Conservation (phyloP, 2,113 vertebrate genomes). For the Nibea albiflora region DNA sequence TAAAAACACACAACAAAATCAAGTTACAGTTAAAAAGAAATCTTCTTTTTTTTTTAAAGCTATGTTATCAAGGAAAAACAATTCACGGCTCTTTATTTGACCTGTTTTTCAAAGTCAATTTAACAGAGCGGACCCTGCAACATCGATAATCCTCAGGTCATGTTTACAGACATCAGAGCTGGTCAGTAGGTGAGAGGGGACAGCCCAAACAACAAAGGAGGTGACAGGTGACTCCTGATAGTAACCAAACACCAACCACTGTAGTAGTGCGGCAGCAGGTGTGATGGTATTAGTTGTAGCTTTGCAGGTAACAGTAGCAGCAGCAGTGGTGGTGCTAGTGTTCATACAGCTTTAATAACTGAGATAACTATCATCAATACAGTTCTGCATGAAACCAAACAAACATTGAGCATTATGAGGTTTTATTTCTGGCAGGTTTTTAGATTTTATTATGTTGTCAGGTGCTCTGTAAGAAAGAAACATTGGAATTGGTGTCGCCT, state of each 20-base stretch:
- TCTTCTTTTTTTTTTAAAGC: background rate
- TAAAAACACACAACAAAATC: background rate
- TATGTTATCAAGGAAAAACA: background rate
- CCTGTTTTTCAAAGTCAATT: background rate
- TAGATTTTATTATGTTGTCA: background rate
- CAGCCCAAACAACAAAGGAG: slow-evolving; percentile 4
- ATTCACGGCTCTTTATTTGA: background rate
- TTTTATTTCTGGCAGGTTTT: background rate
- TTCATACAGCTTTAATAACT: background rate
- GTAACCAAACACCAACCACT: slow-evolving; percentile 1
- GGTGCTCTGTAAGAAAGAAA: background rate
- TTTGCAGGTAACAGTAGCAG: slow-evolving; percentile 2
- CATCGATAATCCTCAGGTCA: slow-evolving; percentile 1
- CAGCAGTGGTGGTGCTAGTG: background rate
- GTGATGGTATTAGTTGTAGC: background rate
- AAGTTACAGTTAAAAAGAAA: background rate
- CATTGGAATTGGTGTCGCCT: too few species aligned
- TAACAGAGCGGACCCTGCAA: background rate
- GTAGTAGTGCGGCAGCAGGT: slow-evolving; percentile 6
- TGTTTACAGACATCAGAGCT: slow-evolving; percentile 41
- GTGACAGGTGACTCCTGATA: slow-evolving; percentile 28
- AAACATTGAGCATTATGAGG: too few species aligned
- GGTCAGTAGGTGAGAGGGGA: slow-evolving; percentile 61
- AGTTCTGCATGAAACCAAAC: background rate
- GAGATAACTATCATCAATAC: background rate